These are phyloP conservation scores for Andrena bicolor DNA, from an alignment of 2,888 invertebrate genomes.

Conservation along the genomic window DNA sequence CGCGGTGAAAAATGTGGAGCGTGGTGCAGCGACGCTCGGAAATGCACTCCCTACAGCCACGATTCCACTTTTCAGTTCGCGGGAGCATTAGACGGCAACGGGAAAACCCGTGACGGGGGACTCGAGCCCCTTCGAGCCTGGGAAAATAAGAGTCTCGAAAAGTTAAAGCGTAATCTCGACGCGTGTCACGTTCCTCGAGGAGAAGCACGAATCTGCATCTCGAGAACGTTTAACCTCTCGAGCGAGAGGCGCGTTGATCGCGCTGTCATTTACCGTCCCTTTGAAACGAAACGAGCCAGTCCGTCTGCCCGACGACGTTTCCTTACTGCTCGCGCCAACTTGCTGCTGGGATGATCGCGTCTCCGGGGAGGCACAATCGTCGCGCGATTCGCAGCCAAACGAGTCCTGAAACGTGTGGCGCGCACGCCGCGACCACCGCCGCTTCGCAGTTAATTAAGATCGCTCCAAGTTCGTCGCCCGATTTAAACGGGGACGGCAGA, in stretches of 20 bases:
- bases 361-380: background rate
- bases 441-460: slow-evolving; percentile 41
- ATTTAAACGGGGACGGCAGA: slow-evolving; percentile 30
- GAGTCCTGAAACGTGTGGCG: slow-evolving; percentile 9
- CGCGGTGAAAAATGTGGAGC: background rate
- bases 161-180: slow-evolving; percentile 47
- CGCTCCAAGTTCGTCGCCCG: slow-evolving; percentile 41
- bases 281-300: slow-evolving; percentile 5
- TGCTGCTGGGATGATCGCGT: background rate
- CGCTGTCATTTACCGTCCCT: slow-evolving; percentile 8
- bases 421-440: background rate
- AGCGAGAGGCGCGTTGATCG: background rate
- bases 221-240: slow-evolving; percentile 24
- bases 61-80: slow-evolving; percentile 17
- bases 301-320: slow-evolving; percentile 5
- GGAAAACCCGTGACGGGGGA: background rate
- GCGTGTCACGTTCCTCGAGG: slow-evolving; percentile 37
- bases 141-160: slow-evolving; percentile 25
- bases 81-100: background rate
- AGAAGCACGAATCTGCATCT: slow-evolving; percentile 26
- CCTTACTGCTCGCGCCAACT: background rate
- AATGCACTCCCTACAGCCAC: slow-evolving; percentile 11
- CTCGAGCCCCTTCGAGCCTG: slow-evolving; percentile 4
- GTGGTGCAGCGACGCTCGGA: slow-evolving; percentile 1
- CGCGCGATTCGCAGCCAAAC: slow-evolving; percentile 2